Percentiles rank a stretch among this genome's conserved stretches.
These are phyloP conservation scores for Phymatocera aterrima DNA, from an alignment of 2,888 invertebrate genomes.

Conservation along the genomic window DNA sequence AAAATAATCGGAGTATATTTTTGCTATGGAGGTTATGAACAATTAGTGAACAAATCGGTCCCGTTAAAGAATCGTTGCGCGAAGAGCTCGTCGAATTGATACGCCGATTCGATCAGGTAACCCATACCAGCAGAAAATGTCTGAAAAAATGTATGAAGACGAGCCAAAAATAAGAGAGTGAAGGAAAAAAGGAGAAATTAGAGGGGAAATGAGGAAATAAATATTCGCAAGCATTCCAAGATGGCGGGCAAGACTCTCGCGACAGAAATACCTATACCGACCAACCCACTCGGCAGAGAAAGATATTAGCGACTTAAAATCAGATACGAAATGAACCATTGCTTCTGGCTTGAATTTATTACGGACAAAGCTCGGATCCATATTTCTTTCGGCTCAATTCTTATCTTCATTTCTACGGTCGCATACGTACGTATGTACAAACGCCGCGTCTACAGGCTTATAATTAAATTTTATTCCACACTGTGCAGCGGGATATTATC, in stretches of 20 bases:
- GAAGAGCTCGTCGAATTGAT: background rate
- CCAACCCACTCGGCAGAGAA: background rate
- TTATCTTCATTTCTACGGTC: background rate
- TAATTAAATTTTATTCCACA: too few species aligned
- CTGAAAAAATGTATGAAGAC: background rate
- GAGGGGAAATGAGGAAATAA: slow-evolving; percentile 45
- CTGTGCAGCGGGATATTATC: too few species aligned
- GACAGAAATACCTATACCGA: slow-evolving; percentile 5
- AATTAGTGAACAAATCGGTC: background rate
- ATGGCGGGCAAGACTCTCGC: slow-evolving; percentile 20
- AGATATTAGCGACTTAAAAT: slow-evolving; percentile 52
- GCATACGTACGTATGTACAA: background rate
- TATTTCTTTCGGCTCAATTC: slow-evolving; percentile 49
- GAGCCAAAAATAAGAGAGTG: background rate
- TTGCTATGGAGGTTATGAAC: background rate
- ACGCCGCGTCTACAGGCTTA: too few species aligned
- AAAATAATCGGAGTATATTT: background rate
- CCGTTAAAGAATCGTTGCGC: background rate
- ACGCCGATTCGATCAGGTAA: background rate
- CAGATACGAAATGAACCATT: slow-evolving; percentile 53
- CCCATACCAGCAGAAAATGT: background rate
- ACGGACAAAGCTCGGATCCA: slow-evolving; percentile 53
- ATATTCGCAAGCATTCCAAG: slow-evolving; percentile 34
- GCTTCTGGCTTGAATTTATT: slow-evolving; percentile 56
- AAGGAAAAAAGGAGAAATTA: slow-evolving; percentile 21